Evolutionary conservation across 2,888 invertebrate species (phyloP).

Genomic region (Eristalis arbustorum): DNA sequence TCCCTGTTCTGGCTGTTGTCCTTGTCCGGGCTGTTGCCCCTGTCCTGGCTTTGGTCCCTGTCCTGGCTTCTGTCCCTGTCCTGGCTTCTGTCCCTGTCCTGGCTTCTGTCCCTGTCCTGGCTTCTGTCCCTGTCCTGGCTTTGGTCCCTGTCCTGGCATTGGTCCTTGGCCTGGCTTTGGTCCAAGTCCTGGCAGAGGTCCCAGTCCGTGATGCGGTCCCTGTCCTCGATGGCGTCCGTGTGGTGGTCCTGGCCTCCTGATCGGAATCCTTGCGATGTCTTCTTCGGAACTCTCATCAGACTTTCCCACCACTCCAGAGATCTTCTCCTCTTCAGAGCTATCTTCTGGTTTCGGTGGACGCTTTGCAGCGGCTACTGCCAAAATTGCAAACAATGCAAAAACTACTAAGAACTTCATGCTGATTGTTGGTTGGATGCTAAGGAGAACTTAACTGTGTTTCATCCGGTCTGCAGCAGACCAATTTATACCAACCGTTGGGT

Average conservation of each 20-base stretch:
- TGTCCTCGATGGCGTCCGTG: constrained; percentile 18
- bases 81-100: constrained; percentile 2
- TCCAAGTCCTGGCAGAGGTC: not conserved
- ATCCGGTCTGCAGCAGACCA: not conserved
- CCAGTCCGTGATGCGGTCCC: not conserved
- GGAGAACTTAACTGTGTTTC: constrained; percentile 19
- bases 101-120: constrained; percentile 22
- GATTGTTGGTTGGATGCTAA: not conserved
- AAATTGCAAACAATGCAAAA: constrained; percentile 26
- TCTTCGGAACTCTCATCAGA: constrained; percentile 29
- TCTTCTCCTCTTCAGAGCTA: constrained; percentile 3
- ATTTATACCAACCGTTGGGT: constrained; percentile 31
- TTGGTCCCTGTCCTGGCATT: not conserved
- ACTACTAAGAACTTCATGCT: constrained; percentile 52
- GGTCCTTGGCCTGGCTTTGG: not conserved
- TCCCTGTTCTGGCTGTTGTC: not conserved
- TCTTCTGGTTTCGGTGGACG: not conserved
- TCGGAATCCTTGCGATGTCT: not conserved
- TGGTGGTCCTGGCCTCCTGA: not conserved
- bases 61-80: not conserved
- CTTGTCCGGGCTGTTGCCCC: not conserved
- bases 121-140: constrained; percentile 1
- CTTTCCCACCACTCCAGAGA: not conserved
- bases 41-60: constrained; percentile 9
- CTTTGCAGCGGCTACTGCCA: constrained; percentile 39